These are phyloP conservation scores for Papilio helenus DNA, from an alignment of 1,140 invertebrate genomes.

Conservation along the genomic window DNA sequence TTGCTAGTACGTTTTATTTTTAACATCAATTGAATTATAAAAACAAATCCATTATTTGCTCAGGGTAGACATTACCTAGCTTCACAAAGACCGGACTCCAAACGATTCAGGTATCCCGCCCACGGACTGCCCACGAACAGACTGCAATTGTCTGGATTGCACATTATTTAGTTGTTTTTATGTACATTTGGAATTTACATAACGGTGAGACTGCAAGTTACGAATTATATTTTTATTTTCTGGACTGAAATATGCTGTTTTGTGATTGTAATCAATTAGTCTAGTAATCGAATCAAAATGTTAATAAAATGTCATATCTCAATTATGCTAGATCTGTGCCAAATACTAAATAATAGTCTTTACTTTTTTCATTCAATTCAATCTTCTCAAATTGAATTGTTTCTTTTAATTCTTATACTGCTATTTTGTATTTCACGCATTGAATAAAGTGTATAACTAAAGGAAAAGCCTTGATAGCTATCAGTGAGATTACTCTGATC, in stretches of 20 bases:
- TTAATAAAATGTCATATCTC: not conserved
- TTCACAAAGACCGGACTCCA: not conserved
- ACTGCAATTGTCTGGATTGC: slow-evolving; percentile 12
- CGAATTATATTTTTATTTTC: not conserved
- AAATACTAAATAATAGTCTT: not conserved
- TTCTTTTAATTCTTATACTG: not conserved
- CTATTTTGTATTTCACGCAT: not conserved
- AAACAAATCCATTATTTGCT: not conserved
- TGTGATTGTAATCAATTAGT: not conserved
- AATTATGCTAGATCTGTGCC: not conserved
- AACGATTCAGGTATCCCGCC: not conserved
- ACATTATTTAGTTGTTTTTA: not conserved
- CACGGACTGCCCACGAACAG: slow-evolving; percentile 9
- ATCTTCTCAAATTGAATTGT: not conserved
- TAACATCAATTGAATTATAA: not conserved
- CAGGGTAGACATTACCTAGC: not conserved
- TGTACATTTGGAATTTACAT: not conserved
- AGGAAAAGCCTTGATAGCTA: slow-evolving; percentile 18
- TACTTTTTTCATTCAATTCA: too few species aligned
- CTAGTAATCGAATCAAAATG: not conserved
- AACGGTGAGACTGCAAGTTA: not conserved
- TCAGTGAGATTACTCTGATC: slow-evolving; percentile 17
- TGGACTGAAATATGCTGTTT: not conserved
- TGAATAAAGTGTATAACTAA: not conserved
- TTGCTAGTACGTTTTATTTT: not conserved